Evolutionary conservation across 2,888 invertebrate genomes (phyloP), one percentile per base, ranked within the genome.

Genomic region (Chloroclysta siterata): DNA sequence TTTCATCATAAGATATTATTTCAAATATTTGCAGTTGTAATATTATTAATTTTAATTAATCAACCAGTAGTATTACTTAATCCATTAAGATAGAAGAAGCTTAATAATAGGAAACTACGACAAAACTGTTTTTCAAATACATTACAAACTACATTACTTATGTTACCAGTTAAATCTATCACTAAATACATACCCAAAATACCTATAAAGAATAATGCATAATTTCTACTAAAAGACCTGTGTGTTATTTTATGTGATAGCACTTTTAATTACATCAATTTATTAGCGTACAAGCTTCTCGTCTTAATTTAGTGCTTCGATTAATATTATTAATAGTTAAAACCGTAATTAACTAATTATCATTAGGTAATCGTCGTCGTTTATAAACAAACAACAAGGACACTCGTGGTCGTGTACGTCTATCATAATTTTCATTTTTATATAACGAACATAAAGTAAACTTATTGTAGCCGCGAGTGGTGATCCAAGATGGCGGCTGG

Each of bases 331-430:
- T 91, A 93, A 88, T 91, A 87, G 89, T 93, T 93, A 88, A 84
- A 93, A 93, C 93, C 93, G 93, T 93, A 93, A 93, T 93, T 93
- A 93, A 93, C 93, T 93, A 93, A 93, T 93, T 93, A 93, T 93
- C 90, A 90, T 91, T 91, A 93, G 88, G 88, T 90, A 84, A 83
- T 85, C 76, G 81, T 85, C 76, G 81, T 85, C 80, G 68, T 71
- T 66, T 77, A 83, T 85, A 81, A 88, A 85, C 85, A 89, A 89
- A 89, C 83, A 89, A 88, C 88, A 88, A 92, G 92, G 93, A 93
- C 90, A 87, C 86, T 85, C 87, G 81, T 83, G 84, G 65, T 87
- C 85, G 81, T 83, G 84, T 85, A 85, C 86, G 87, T 90, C 93
- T 93, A 93, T 93, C 93, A 93, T 93, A 93, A 93, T 90, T 93